Conservation (phyloP, 1,140 invertebrate species). For the Achroia grisella region DNA sequence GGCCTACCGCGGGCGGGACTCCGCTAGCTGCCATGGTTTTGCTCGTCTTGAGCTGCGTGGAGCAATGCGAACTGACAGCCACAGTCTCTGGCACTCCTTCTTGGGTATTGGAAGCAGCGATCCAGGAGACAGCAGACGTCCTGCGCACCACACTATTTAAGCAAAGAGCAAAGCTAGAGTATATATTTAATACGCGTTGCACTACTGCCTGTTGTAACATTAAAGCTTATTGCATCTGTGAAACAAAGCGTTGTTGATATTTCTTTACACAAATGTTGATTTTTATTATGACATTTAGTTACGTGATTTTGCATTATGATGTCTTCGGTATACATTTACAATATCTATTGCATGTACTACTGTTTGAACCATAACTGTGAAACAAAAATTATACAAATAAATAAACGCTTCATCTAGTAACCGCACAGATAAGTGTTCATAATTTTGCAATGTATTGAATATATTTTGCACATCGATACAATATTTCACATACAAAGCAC, state of each 20-base stretch:
- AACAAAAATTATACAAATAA: too few relatives aligned
- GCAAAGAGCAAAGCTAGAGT: constrained; percentile 27
- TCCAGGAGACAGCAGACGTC: constrained; percentile 88
- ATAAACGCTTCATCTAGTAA: too few relatives aligned
- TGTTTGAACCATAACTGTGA: too few relatives aligned
- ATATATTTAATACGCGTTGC: not conserved
- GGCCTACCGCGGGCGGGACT: constrained; percentile 52
- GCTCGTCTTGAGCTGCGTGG: constrained; percentile 83
- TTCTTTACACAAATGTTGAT: not conserved
- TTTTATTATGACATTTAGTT: not conserved
- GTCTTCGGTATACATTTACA: too few relatives aligned
- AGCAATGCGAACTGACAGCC: constrained; percentile 90
- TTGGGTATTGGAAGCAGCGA: constrained; percentile 87
- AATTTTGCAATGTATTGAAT: too few relatives aligned
- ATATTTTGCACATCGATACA: too few relatives aligned
- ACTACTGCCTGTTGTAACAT: not conserved
- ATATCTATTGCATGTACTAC: too few relatives aligned
- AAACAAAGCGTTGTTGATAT: too few relatives aligned
- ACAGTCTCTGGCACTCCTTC: constrained; percentile 85
- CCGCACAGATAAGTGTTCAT: too few relatives aligned
- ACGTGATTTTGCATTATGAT: too few relatives aligned
- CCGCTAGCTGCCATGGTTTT: constrained; percentile 68
- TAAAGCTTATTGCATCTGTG: too few relatives aligned
- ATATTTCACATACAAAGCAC: too few relatives aligned
- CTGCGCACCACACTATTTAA: constrained; percentile 63